These are phyloP conservation scores for Poecilobothrus nobilitatus DNA, from an alignment of 2,888 invertebrate genomes.

Conservation along the genomic window DNA sequence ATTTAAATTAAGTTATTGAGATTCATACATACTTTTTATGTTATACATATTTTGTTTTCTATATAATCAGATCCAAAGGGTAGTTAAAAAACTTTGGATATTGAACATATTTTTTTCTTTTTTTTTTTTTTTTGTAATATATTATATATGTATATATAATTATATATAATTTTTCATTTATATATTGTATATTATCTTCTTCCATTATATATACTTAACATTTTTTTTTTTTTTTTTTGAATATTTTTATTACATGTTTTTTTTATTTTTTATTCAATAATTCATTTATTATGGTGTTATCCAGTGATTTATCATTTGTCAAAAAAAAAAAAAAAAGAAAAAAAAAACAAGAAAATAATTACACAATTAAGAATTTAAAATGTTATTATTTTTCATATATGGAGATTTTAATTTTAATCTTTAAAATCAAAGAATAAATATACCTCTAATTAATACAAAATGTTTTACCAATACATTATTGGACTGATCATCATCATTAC, in stretches of 20 bases:
- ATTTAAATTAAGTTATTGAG: background rate
- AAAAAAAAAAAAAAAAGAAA: slow-evolving; percentile 12
- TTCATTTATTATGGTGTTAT: slow-evolving; percentile 18
- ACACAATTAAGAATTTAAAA: too few species aligned
- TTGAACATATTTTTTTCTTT: background rate
- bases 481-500: too few species aligned
- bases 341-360: background rate
- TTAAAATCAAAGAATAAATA: too few species aligned
- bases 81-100: background rate
- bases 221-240: slow-evolving; percentile 17
- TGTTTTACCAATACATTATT: too few species aligned
- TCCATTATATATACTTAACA: slow-evolving; percentile 15
- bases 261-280: slow-evolving; percentile 10
- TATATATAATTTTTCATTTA: slow-evolving; percentile 18
- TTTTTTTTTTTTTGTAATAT: background rate
- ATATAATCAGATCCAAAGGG: background rate
- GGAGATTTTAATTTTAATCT: too few species aligned
- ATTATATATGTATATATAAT: too few species aligned
- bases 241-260: slow-evolving; percentile 15
- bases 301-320: slow-evolving; percentile 18
- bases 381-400: too few species aligned
- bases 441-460: too few species aligned
- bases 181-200: slow-evolving; percentile 15
- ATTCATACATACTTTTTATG: background rate
- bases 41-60: background rate